These are phyloP conservation scores for Hydractinia symbiolongicarpus DNA, from an alignment of 30 jellyfish, hydroid and myxozoan genomes.

Conservation along the genomic window DNA sequence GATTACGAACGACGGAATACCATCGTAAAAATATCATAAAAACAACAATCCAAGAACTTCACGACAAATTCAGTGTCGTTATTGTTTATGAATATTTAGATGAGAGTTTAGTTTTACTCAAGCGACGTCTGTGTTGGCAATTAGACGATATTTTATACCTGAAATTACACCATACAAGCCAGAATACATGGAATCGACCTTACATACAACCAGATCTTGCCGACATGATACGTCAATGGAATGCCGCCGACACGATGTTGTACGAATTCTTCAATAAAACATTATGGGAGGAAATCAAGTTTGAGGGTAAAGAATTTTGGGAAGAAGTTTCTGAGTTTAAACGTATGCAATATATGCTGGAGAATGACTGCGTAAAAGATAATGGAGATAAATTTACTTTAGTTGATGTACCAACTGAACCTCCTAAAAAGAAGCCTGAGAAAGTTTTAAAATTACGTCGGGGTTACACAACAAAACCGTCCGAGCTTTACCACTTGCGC, in stretches of 20 bases:
- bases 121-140: constrained; percentile 81
- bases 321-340: constrained; percentile 63
- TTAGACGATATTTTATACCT: constrained; percentile 75
- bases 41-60: constrained; percentile 77
- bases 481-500: not conserved
- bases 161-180: constrained; percentile 60
- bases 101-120: constrained; percentile 70
- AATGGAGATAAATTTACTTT: constrained; percentile 38
- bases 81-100: constrained; percentile 82
- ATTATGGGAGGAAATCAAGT: constrained; percentile 80
- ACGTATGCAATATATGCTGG: constrained; percentile 35
- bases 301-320: constrained; percentile 88
- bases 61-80: constrained; percentile 76
- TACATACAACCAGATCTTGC: constrained; percentile 48
- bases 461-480: not conserved
- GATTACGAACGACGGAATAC: constrained; percentile 93
- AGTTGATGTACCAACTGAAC: constrained; percentile 24
- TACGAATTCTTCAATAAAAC: constrained; percentile 75
- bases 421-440: not conserved
- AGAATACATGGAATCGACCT: constrained; percentile 52
- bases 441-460: not conserved
- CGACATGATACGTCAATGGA: constrained; percentile 59
- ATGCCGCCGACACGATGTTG: constrained; percentile 71
- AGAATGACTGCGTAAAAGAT: constrained; percentile 67
- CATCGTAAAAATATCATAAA: constrained; percentile 73